Evolutionary conservation across 2,113 vertebrate genomes (phyloP).

Genomic region (Dromiciops gliroides): DNA sequence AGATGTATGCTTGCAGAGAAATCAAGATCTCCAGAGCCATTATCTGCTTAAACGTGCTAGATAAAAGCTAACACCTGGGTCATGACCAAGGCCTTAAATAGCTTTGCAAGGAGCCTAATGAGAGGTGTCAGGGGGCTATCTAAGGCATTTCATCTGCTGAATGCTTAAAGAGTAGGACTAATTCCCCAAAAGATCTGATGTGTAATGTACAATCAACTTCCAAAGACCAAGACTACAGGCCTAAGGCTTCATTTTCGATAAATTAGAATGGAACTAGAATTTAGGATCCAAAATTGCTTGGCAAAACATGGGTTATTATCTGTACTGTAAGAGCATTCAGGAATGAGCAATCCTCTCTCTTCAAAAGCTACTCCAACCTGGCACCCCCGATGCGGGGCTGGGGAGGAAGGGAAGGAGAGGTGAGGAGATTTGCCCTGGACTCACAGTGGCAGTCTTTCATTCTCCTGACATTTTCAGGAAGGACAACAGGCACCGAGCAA

Average conservation of each 20-base stretch:
- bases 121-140: slow-evolving; percentile 34
- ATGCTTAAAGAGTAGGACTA: background rate
- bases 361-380: background rate
- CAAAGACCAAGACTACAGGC: background rate
- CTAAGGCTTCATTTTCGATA: background rate
- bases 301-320: background rate
- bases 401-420: background rate
- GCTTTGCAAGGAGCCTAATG: background rate
- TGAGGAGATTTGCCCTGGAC: background rate
- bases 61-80: background rate
- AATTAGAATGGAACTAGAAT: background rate
- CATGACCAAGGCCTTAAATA: background rate
- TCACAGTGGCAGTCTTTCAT: background rate
- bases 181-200: background rate
- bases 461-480: slow-evolving; percentile 30
- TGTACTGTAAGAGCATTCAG: background rate
- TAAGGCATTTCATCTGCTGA: background rate
- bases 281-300: background rate
- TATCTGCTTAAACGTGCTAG: slow-evolving; percentile 9
- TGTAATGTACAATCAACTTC: background rate
- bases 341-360: background rate
- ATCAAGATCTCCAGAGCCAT: slow-evolving; percentile 11
- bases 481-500: background rate
- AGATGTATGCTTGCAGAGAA: slow-evolving; percentile 2
- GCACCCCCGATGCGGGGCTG: background rate